Evolutionary conservation across 2,113 vertebrate genomes (phyloP), one percentile per base, ranked within the genome.

Genomic region (Poeciliopsis occidentalis): DNA sequence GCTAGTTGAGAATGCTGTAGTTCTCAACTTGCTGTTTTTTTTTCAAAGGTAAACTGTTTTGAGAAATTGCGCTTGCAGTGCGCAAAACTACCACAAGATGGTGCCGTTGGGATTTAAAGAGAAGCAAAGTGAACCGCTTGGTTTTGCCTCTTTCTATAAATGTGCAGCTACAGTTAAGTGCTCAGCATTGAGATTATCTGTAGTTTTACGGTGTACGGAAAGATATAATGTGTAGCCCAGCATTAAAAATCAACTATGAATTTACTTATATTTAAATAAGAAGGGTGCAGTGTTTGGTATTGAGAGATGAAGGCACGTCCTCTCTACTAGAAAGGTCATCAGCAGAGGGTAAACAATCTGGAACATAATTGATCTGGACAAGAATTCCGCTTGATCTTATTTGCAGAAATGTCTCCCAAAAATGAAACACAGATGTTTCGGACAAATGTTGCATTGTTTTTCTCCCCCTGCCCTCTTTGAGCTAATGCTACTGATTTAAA

Each of bases 21-120:
- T 37, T 12, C 34, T 37, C 34, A 11, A 37, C 34, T 37, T 0
- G 34, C 10, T 37, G 2, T 12, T 37, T 37, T 37, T 34, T 2
- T 37, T 24, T 17, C 5, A n/a, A 57, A 2, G 8, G 24, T 57
- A 3, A 17, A 4, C 8, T 27, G 22, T n/a, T 27, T 29, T 41
- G 6, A 22, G 26, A 31, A 39, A 13, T 30, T 19, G 1, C 64
- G 11, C 13, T 0, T 78, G 79, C 39, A 80, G 30, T 85, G 51
- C 73, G 71, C 2, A 11, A 4, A 0, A 60, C 7, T 13, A 11
- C 31, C 89, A 84, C 71, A 85, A 87, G 89, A 82, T 90, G 86
- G 88, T 0, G 84, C 1, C 22, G 47, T 64, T 47, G 67, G 67
- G 32, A 47, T 79, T 19, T 68, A 31, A 63, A 54, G 68, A 19